Evolutionary conservation across 2,888 invertebrate genomes (phyloP).

Genomic region (Napeogenes sylphis): DNA sequence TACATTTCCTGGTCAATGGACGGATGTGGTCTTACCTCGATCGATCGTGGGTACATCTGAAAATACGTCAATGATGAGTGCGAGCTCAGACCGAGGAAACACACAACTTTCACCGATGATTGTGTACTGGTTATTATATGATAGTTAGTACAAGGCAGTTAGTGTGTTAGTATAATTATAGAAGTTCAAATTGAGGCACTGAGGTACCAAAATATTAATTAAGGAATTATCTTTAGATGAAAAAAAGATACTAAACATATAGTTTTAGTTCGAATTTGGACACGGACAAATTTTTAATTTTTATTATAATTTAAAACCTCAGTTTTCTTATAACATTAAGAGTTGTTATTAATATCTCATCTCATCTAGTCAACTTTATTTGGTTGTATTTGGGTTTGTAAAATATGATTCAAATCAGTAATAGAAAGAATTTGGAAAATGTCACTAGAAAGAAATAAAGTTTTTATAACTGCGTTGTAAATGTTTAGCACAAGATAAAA

Average conservation of each 20-base stretch:
- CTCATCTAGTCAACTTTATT: too few species aligned
- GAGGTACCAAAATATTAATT: too few species aligned
- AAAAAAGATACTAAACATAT: too few species aligned
- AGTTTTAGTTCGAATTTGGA: too few species aligned
- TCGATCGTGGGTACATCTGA: constrained; percentile 67
- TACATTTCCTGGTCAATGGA: constrained; percentile 62
- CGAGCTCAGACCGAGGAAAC: constrained; percentile 57
- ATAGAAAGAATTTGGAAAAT: background rate
- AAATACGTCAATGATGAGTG: constrained; percentile 65
- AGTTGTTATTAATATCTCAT: too few species aligned
- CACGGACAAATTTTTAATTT: too few species aligned
- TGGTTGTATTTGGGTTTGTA: too few species aligned
- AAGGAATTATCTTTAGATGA: too few species aligned
- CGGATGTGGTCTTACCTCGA: constrained; percentile 68
- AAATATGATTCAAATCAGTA: too few species aligned
- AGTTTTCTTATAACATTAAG: too few species aligned
- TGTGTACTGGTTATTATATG: constrained; percentile 41
- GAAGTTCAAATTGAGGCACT: background rate
- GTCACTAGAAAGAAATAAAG: background rate
- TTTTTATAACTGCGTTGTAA: constrained; percentile 31
- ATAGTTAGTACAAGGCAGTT: constrained; percentile 69
- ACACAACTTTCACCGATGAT: constrained; percentile 54
- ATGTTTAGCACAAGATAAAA: constrained; percentile 25
- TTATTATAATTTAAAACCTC: too few species aligned
- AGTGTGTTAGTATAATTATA: constrained; percentile 39